Evolutionary conservation across 2,888 invertebrate genomes (phyloP).

Genomic region (Ornithoptera alexandrae): DNA sequence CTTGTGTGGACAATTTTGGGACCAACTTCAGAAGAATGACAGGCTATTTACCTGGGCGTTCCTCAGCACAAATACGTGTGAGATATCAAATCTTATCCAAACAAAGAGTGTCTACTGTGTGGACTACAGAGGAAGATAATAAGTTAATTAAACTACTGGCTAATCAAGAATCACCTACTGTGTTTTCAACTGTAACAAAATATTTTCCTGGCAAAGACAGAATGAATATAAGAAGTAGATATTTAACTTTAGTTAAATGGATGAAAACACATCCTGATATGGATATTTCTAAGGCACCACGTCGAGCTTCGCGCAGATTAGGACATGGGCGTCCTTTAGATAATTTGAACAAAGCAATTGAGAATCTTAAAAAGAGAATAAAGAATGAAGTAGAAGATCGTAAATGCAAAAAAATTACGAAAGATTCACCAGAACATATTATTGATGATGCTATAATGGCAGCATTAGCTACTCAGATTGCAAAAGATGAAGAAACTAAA

Average conservation of each 20-base stretch:
- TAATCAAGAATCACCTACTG: slow-evolving; percentile 59
- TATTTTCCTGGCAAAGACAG: slow-evolving; percentile 78
- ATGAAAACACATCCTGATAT: slow-evolving; percentile 68
- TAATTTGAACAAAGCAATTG: slow-evolving; percentile 58
- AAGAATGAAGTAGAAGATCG: slow-evolving; percentile 48
- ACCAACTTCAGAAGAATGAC: slow-evolving; percentile 80
- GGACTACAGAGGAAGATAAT: slow-evolving; percentile 82
- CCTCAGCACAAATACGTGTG: slow-evolving; percentile 80
- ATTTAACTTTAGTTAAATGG: slow-evolving; percentile 75
- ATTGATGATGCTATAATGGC: slow-evolving; percentile 60
- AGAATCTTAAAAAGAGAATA: slow-evolving; percentile 58
- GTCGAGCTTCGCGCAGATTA: slow-evolving; percentile 56
- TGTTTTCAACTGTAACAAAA: slow-evolving; percentile 69
- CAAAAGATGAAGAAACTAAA: slow-evolving; percentile 40
- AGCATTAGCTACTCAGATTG: slow-evolving; percentile 46
- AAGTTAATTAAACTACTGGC: slow-evolving; percentile 78
- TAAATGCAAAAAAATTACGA: slow-evolving; percentile 44
- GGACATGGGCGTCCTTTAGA: slow-evolving; percentile 49
- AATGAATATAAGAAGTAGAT: slow-evolving; percentile 81
- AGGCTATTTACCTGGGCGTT: slow-evolving; percentile 81
- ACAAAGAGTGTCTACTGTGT: slow-evolving; percentile 67
- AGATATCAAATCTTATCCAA: slow-evolving; percentile 78
- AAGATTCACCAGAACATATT: slow-evolving; percentile 46
- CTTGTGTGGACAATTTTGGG: slow-evolving; percentile 82
- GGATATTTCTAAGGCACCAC: slow-evolving; percentile 58